These are phyloP conservation scores for Phoeniculus purpureus DNA, from an alignment of 2,797 vertebrate genomes.

Conservation along the genomic window DNA sequence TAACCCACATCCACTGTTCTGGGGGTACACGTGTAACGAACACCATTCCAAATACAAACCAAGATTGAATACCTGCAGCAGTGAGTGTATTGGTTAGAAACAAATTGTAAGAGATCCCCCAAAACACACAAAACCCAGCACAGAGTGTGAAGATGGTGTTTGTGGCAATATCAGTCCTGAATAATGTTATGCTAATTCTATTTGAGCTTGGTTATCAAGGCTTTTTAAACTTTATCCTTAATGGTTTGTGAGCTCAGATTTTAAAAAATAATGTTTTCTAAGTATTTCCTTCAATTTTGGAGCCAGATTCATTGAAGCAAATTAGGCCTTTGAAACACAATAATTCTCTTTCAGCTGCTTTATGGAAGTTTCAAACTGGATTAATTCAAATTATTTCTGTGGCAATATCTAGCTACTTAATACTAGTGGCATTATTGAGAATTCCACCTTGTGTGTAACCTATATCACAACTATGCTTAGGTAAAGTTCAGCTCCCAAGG, in stretches of 20 bases:
- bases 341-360: background rate
- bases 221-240: background rate
- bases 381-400: background rate
- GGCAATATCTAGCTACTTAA: background rate
- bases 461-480: background rate
- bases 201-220: background rate
- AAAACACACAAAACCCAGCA: background rate
- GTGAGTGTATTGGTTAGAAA: background rate
- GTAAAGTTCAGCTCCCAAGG: background rate
- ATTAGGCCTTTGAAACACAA: background rate
- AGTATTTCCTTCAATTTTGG: background rate
- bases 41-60: background rate
- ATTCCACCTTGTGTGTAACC: background rate
- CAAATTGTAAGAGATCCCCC: background rate
- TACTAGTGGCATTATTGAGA: background rate
- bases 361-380: background rate
- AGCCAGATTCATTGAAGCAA: background rate
- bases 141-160: background rate
- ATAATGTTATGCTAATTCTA: accelerated
- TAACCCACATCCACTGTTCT: background rate
- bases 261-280: background rate
- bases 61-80: background rate
- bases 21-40: background rate
- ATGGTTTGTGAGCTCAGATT: background rate
- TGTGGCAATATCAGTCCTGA: background rate